These are phyloP conservation scores for Yponomeuta evonymella DNA, from an alignment of 2,888 invertebrate species.

Conservation along the genomic window DNA sequence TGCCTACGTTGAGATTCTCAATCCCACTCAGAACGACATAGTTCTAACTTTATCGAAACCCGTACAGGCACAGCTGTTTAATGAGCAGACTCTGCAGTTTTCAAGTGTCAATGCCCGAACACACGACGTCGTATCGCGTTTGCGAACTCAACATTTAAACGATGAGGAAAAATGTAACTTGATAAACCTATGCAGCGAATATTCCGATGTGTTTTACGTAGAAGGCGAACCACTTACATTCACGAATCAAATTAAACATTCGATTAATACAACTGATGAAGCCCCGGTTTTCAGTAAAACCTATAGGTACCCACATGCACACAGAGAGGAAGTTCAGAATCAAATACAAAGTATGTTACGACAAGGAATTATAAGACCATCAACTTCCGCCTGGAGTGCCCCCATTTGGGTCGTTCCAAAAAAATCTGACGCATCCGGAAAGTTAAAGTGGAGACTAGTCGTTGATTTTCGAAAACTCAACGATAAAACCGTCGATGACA, in stretches of 20 bases:
- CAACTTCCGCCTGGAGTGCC: slow-evolving; percentile 24
- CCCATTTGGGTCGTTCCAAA: slow-evolving; percentile 30
- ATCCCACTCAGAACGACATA: slow-evolving; percentile 16
- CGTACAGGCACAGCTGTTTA: slow-evolving; percentile 13
- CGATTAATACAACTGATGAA: slow-evolving; percentile 26
- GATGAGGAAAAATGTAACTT: slow-evolving; percentile 25
- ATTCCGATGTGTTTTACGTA: slow-evolving; percentile 25
- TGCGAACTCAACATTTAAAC: slow-evolving; percentile 21
- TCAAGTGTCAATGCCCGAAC: neutral
- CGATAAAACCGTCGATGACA: slow-evolving; percentile 27
- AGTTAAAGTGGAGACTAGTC: slow-evolving; percentile 27
- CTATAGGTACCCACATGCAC: slow-evolving; percentile 22
- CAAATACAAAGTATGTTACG: slow-evolving; percentile 13
- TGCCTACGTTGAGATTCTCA: slow-evolving; percentile 13
- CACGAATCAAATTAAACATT: slow-evolving; percentile 27
- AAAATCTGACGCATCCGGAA: slow-evolving; percentile 25
- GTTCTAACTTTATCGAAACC: slow-evolving; percentile 13
- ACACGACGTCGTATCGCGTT: slow-evolving; percentile 1
- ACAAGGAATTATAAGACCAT: slow-evolving; percentile 17
- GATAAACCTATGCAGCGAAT: slow-evolving; percentile 22
- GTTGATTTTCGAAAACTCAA: slow-evolving; percentile 28
- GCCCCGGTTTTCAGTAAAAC: slow-evolving; percentile 21
- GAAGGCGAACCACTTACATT: slow-evolving; percentile 22
- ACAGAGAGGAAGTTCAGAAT: slow-evolving; percentile 20
- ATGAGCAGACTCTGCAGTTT: slow-evolving; percentile 11